phyloP scores from a whole-genome alignment of 2,888 invertebrate species.

The Cephus pulcher region DNA sequence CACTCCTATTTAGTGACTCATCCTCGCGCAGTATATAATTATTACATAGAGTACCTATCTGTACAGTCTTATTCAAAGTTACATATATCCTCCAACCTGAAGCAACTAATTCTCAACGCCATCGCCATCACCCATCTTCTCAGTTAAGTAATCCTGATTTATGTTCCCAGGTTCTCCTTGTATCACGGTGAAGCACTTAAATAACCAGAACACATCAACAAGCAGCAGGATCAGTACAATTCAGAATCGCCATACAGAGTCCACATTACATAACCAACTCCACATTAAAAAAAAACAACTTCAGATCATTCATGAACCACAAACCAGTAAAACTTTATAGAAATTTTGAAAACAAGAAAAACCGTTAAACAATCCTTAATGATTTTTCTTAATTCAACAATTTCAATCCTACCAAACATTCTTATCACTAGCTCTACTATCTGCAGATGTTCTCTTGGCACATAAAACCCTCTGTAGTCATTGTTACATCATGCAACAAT shows the following conservation, averaged over 20 bases:
- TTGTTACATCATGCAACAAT: neutral
- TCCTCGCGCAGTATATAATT: neutral
- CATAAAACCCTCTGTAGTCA: neutral
- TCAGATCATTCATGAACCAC: neutral
- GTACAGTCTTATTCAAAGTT: neutral
- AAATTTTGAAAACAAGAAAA: neutral
- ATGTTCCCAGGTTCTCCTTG: neutral
- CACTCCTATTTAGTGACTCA: neutral
- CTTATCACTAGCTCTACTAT: neutral
- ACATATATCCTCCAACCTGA: neutral
- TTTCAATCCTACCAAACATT: neutral
- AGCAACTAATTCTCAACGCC: neutral
- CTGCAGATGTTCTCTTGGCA: neutral
- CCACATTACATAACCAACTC: neutral
- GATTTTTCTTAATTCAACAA: neutral
- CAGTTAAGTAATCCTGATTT: neutral
- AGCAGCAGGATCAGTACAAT: neutral
- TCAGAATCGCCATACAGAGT: neutral
- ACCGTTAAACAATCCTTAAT: neutral
- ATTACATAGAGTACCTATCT: neutral
- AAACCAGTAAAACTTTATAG: neutral
- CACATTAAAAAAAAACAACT: neutral
- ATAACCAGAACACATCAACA: neutral
- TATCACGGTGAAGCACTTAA: neutral
- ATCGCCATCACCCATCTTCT: neutral